phyloP scores from a whole-genome alignment of 2,113 vertebrate species.

The Notiomystis cincta region DNA sequence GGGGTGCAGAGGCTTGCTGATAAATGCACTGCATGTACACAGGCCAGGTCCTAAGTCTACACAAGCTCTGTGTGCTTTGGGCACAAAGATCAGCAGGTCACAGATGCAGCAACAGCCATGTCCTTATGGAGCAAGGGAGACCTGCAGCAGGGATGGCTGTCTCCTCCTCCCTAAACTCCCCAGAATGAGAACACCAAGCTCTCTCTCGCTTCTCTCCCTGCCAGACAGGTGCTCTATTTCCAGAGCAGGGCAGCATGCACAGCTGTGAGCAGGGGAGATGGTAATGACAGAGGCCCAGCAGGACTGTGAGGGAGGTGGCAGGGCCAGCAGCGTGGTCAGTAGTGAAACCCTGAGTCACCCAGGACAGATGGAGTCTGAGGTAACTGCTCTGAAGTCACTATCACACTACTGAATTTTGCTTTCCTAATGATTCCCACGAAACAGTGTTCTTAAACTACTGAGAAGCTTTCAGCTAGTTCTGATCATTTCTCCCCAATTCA shows the following conservation, averaged over 20 bases:
- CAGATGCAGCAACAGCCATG: background rate
- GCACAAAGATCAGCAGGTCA: background rate
- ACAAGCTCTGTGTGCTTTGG: background rate
- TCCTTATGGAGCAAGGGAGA: background rate
- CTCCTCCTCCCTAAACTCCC: background rate
- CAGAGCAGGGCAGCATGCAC: background rate
- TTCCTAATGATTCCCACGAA: background rate
- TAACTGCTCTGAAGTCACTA: background rate
- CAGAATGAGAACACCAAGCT: accelerated
- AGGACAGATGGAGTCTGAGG: background rate
- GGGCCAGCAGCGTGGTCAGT: background rate
- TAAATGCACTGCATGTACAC: background rate
- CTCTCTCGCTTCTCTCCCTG: background rate
- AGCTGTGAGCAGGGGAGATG: background rate
- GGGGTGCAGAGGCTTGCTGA: background rate
- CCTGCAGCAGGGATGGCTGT: background rate
- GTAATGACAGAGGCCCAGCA: background rate
- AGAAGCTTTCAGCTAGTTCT: background rate
- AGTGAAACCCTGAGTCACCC: background rate
- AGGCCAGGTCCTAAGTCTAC: background rate
- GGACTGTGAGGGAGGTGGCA: background rate
- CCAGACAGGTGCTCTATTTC: background rate
- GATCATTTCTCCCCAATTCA: background rate
- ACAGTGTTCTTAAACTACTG: background rate
- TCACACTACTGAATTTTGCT: background rate